These are phyloP conservation scores for Denticeps clupeoides DNA, from an alignment of 2,797 vertebrate genomes.

Conservation along the genomic window DNA sequence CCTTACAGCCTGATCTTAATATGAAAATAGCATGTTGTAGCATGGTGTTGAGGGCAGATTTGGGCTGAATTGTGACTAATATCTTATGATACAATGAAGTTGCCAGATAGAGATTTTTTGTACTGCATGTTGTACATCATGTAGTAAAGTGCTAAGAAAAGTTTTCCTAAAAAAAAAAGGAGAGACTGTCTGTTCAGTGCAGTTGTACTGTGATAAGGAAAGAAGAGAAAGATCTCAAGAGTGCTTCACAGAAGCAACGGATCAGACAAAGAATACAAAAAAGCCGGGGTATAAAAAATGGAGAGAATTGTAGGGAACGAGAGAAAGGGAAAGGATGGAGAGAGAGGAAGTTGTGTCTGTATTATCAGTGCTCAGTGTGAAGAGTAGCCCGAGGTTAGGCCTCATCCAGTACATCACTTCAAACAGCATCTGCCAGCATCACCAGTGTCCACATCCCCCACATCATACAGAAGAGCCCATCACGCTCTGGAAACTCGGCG, in stretches of 20 bases:
- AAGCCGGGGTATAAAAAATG: constrained; percentile 34
- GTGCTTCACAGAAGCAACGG: constrained; percentile 13
- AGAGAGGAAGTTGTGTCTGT: background rate
- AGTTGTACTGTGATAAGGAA: no score
- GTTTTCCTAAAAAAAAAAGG: no score
- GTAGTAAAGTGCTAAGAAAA: no score
- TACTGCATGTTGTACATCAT: no score
- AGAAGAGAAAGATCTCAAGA: constrained; percentile 6
- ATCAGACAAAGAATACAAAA: constrained; percentile 23
- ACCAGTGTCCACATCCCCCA: constrained; percentile 33
- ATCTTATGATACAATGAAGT: no score
- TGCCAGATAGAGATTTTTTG: no score
- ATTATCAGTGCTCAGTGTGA: constrained; percentile 28
- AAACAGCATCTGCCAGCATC: constrained; percentile 43
- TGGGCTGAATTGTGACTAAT: no score
- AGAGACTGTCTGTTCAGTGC: no score
- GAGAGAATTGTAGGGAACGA: constrained; percentile 33
- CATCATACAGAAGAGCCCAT: constrained; percentile 21
- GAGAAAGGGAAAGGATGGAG: background rate
- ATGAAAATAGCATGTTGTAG: background rate
- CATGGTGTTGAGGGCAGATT: background rate
- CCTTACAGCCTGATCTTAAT: no score
- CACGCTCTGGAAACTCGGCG: constrained; percentile 32
- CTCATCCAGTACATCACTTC: constrained; percentile 26
- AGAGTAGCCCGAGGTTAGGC: constrained; percentile 2